These are phyloP conservation scores for Nymphalis urticae DNA, from an alignment of 2,888 invertebrate species.

Conservation along the genomic window DNA sequence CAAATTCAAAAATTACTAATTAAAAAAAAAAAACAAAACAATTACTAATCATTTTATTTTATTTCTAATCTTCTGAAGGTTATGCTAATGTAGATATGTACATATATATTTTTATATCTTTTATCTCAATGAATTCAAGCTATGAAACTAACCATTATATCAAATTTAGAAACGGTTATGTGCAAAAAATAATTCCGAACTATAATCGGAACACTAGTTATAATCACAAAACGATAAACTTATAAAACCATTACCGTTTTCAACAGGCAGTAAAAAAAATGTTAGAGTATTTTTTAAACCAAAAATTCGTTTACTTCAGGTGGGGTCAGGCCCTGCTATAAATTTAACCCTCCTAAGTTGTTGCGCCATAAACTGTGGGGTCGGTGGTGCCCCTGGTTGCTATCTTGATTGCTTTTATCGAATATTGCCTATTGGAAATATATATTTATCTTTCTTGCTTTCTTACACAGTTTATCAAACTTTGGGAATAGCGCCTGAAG, in stretches of 20 bases:
- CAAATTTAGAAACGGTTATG: too few relatives aligned
- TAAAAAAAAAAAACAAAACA: too few relatives aligned
- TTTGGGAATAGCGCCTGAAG: too few relatives aligned
- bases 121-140: too few relatives aligned
- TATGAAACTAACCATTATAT: too few relatives aligned
- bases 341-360: constrained; percentile 67
- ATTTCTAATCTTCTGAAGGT: too few relatives aligned
- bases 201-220: neutral
- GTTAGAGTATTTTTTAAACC: constrained; percentile 47
- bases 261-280: constrained; percentile 22
- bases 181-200: neutral
- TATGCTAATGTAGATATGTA: too few relatives aligned
- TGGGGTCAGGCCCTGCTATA: constrained; percentile 59
- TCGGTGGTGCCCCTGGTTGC: constrained; percentile 51
- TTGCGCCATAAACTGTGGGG: constrained; percentile 61
- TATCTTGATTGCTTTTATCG: constrained; percentile 72
- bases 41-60: too few relatives aligned
- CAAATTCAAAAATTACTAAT: too few relatives aligned
- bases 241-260: constrained; percentile 3
- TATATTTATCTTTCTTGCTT: constrained; percentile 36
- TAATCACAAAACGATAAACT: constrained; percentile 3
- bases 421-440: constrained; percentile 56
- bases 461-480: neutral
- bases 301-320: constrained; percentile 56
- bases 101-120: too few relatives aligned